Conservation (phyloP, 2,888 invertebrate genomes). For the Zeuzera pyrina region DNA sequence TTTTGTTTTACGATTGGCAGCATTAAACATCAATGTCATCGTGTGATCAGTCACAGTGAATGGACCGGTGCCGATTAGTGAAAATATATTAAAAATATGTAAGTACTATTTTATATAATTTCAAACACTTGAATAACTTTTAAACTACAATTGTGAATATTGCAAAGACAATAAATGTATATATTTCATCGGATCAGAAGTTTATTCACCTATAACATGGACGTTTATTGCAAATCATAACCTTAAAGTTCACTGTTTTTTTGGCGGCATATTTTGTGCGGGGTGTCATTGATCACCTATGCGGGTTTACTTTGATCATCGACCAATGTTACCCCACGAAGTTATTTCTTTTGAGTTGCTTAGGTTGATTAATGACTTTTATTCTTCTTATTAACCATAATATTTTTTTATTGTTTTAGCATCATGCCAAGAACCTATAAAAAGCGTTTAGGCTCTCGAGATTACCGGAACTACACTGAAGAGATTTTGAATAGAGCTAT, state of each 20-base stretch:
- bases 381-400: background rate
- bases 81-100: background rate
- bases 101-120: background rate
- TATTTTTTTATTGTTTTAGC: background rate
- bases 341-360: background rate
- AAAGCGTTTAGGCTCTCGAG: conserved; percentile 1
- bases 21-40: background rate
- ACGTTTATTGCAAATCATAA: background rate
- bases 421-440: conserved; percentile 3
- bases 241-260: background rate
- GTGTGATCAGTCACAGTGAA: background rate
- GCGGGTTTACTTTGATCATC: background rate
- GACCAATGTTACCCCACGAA: conserved; percentile 1
- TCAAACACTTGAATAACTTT: background rate
- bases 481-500: background rate
- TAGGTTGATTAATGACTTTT: background rate
- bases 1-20: background rate
- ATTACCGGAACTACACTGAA: conserved; percentile 1
- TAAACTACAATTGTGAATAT: background rate
- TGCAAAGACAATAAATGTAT: background rate
- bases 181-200: background rate
- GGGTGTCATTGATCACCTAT: background rate
- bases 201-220: background rate
- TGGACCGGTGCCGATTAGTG: background rate
- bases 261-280: background rate